Percentiles rank a stretch among this genome's conserved stretches.
Conservation (phyloP, 2,888 invertebrate genomes). For the Tiliacea citrago region DNA sequence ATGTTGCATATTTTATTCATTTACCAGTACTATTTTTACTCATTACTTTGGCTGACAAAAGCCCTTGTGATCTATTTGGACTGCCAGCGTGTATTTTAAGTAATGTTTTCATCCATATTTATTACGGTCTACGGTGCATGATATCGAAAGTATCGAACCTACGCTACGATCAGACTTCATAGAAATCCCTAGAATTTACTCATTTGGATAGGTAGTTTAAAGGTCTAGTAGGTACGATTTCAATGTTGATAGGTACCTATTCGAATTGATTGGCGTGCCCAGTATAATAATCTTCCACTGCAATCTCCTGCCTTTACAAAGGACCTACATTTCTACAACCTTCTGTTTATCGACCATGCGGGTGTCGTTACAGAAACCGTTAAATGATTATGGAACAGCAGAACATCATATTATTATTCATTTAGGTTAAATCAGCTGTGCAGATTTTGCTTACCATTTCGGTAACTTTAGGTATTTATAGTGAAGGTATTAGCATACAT, state of each 20-base stretch:
- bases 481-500: not conserved
- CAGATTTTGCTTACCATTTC: constrained; percentile 9
- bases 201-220: not conserved
- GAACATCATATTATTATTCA: constrained; percentile 4
- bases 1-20: constrained; percentile 61
- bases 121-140: not conserved
- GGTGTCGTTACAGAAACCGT: constrained; percentile 25
- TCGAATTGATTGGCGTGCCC: constrained; percentile 1
- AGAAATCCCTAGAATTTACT: not conserved
- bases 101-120: constrained; percentile 20
- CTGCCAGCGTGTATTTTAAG: constrained; percentile 44
- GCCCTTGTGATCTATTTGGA: constrained; percentile 32
- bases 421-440: not conserved
- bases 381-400: constrained; percentile 9
- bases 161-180: not conserved
- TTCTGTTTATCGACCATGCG: constrained; percentile 48
- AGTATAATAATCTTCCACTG: not conserved
- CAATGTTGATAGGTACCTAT: not conserved
- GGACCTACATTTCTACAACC: constrained; percentile 14
- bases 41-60: constrained; percentile 34
- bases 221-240: not conserved
- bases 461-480: no score
- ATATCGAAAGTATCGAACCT: constrained; percentile 37
- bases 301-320: not conserved
- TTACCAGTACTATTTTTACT: constrained; percentile 51